Evolutionary conservation across 92 coral and sea anemone species (phyloP).

Genomic region (Phymanthus crucifer): DNA sequence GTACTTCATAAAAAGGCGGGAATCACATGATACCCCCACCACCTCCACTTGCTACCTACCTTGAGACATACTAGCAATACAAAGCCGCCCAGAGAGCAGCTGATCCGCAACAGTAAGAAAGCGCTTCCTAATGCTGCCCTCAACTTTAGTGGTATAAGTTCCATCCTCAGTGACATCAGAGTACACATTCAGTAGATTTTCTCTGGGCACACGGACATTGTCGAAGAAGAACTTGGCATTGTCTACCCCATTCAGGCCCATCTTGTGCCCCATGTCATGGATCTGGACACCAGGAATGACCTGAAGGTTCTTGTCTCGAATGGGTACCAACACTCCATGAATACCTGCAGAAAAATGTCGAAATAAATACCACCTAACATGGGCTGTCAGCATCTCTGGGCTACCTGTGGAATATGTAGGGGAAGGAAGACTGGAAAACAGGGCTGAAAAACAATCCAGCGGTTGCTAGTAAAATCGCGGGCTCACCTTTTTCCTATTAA

Average conservation of each 20-base stretch:
- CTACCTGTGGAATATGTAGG: too few species aligned
- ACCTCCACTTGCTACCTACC: constrained; percentile 31
- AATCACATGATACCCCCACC: background rate
- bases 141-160: constrained; percentile 61
- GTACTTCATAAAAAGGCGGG: too few species aligned
- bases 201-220: constrained; percentile 85
- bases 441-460: too few species aligned
- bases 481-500: too few species aligned
- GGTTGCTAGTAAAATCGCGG: too few species aligned
- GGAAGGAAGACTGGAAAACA: too few species aligned
- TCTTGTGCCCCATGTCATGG: constrained; percentile 94
- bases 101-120: constrained; percentile 91
- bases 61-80: constrained; percentile 88
- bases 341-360: constrained; percentile 50
- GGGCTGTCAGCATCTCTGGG: too few species aligned
- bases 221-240: constrained; percentile 88
- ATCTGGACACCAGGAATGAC: constrained; percentile 73
- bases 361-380: background rate
- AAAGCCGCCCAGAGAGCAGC: constrained; percentile 82
- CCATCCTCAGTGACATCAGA: constrained; percentile 89
- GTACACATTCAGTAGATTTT: constrained; percentile 77
- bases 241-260: constrained; percentile 91
- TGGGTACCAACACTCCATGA: constrained; percentile 86
- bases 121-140: constrained; percentile 72
- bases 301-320: constrained; percentile 77